phyloP scores from a whole-genome alignment of 2,888 invertebrate species.

The Agrochola circellaris region DNA sequence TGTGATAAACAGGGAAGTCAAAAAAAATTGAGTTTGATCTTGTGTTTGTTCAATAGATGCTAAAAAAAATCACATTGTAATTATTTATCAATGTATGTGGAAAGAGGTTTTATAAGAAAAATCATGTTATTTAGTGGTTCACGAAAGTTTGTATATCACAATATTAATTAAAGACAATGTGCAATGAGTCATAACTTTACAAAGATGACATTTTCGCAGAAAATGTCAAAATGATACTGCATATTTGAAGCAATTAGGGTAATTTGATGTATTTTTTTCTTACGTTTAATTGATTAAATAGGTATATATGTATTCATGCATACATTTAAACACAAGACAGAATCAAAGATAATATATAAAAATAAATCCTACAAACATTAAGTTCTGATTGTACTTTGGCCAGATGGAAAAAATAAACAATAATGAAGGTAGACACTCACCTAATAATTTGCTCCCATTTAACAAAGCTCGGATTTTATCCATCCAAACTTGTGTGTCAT shows the following conservation, averaged over 20 bases:
- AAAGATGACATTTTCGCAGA: conserved; percentile 19
- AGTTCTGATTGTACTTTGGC: conserved; percentile 46
- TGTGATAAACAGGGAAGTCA: background rate
- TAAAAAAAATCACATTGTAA: background rate
- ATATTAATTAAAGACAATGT: conserved; percentile 12
- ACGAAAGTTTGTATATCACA: background rate
- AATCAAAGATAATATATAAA: background rate
- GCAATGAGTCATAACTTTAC: conserved; percentile 36
- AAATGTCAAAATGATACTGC: background rate
- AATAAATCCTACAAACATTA: background rate
- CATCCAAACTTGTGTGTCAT: conserved; percentile 93
- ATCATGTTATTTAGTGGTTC: background rate
- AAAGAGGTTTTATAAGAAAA: background rate
- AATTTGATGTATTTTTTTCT: background rate
- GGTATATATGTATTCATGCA: background rate
- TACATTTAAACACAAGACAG: background rate
- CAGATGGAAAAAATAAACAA: conserved; percentile 32
- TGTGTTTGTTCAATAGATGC: background rate
- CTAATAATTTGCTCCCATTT: conserved; percentile 81
- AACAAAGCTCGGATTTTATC: conserved; percentile 90
- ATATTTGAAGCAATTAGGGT: background rate
- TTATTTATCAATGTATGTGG: background rate
- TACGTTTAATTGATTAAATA: background rate
- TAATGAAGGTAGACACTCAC: conserved; percentile 78
- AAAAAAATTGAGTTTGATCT: background rate